These are phyloP conservation scores for Caenorhabditis doughertyi DNA, from an alignment of 2,888 invertebrate species.

Conservation along the genomic window DNA sequence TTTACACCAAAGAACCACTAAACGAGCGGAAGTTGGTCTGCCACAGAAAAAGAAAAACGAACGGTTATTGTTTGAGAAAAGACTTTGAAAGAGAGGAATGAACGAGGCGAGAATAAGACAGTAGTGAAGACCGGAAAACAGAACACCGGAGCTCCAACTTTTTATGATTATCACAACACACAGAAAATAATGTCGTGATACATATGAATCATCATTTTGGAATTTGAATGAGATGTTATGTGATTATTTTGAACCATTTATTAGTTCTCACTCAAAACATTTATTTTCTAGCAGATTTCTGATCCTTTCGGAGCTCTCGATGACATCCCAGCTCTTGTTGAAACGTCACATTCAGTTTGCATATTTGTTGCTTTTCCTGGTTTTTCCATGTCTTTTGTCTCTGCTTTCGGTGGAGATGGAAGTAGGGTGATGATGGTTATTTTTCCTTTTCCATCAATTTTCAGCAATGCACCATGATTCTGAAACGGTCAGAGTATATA, in stretches of 20 bases:
- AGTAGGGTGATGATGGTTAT: constrained; percentile 13
- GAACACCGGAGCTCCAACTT: constrained; percentile 5
- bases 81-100: constrained; percentile 4
- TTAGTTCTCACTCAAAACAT: too few relatives aligned
- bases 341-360: too few relatives aligned
- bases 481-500: constrained; percentile 8
- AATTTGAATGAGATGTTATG: too few relatives aligned
- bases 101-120: constrained; percentile 2
- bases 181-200: too few relatives aligned
- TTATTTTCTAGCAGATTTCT: too few relatives aligned
- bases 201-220: too few relatives aligned
- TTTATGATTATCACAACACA: constrained; percentile 11
- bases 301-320: too few relatives aligned
- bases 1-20: constrained; percentile 35
- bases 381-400: neutral
- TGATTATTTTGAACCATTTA: too few relatives aligned
- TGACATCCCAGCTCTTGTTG: too few relatives aligned
- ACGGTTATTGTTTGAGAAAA: constrained; percentile 33
- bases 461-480: constrained; percentile 51
- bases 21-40: constrained; percentile 39
- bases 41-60: constrained; percentile 12
- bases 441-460: constrained; percentile 17
- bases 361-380: neutral
- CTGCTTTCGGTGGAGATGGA: neutral
- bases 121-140: constrained; percentile 19